Conservation (phyloP, 2,797 vertebrate genomes). For the Rhabdophis nuchalis region DNA sequence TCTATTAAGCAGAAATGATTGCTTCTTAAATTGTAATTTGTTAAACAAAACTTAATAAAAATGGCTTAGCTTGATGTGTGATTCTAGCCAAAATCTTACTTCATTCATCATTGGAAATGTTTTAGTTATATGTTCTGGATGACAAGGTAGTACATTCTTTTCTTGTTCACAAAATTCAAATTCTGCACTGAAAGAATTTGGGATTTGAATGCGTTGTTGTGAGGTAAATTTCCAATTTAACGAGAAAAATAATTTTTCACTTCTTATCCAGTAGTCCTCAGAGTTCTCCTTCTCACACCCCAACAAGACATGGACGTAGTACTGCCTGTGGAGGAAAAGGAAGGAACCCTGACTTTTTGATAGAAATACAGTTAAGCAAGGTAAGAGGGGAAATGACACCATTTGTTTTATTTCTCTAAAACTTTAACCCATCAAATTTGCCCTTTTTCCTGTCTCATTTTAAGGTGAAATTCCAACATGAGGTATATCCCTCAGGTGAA, state of each 20-base stretch:
- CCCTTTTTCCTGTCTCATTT: background rate
- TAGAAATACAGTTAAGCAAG: constrained; percentile 98
- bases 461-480: constrained; percentile 96
- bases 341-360: constrained; percentile 90
- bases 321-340: constrained; percentile 80
- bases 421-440: background rate
- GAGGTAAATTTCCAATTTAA: constrained; percentile 3
- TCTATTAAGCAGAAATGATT: background rate
- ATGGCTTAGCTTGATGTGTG: background rate
- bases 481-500: constrained; percentile 81
- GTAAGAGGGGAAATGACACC: constrained; percentile 61
- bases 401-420: background rate
- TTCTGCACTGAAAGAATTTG: background rate
- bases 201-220: background rate
- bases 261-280: constrained; percentile 78
- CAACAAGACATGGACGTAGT: constrained; percentile 79
- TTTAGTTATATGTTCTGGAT: background rate
- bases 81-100: background rate
- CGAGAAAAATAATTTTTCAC: background rate
- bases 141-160: background rate
- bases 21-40: background rate
- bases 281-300: constrained; percentile 91
- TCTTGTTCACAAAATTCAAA: background rate
- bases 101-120: background rate
- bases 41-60: background rate